Evolutionary conservation across 2,888 invertebrate species (phyloP).

Genomic region (Nebria salina): DNA sequence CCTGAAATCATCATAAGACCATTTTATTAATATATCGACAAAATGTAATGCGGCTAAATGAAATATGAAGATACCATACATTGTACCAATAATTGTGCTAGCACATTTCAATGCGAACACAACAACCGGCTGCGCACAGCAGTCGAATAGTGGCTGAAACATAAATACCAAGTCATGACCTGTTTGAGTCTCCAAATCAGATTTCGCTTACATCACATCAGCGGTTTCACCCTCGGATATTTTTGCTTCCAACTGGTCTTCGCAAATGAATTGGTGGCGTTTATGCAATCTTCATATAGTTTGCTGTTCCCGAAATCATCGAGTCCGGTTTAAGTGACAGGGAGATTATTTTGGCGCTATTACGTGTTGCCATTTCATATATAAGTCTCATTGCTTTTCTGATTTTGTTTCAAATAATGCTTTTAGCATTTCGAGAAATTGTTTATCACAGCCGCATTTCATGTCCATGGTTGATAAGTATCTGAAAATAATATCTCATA

Average conservation of each 20-base stretch:
- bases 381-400: constrained; percentile 47
- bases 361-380: constrained; percentile 47
- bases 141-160: constrained; percentile 49
- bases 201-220: too few species aligned
- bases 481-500: not conserved
- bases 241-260: too few species aligned
- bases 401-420: constrained; percentile 45
- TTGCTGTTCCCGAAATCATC: constrained; percentile 48
- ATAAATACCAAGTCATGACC: constrained; percentile 48
- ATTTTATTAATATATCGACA: constrained; percentile 17
- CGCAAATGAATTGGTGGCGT: not conserved
- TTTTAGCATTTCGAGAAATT: constrained; percentile 49
- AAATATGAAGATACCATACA: not conserved
- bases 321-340: not conserved
- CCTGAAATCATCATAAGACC: constrained; percentile 33
- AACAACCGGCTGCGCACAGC: constrained; percentile 49
- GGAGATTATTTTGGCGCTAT: not conserved
- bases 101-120: constrained; percentile 49
- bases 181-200: not conserved
- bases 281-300: too few species aligned
- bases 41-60: not conserved
- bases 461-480: constrained; percentile 48
- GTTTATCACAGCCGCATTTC: constrained; percentile 49
- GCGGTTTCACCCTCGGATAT: too few species aligned
- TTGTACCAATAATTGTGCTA: not conserved